These are phyloP conservation scores for Nasonia vitripennis DNA, from an alignment of 1,140 invertebrate genomes.

Conservation along the genomic window DNA sequence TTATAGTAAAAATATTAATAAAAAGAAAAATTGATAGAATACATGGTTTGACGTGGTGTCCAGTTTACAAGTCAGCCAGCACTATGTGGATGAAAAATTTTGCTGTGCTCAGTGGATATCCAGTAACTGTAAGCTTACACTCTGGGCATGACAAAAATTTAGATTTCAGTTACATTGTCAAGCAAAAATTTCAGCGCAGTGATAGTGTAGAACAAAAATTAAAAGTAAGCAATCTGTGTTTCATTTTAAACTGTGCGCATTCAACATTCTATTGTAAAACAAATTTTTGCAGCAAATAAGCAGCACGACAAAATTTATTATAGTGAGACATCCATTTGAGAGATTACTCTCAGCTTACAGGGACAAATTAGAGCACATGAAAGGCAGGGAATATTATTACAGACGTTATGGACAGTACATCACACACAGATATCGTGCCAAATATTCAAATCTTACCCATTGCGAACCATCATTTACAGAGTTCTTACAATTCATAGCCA, in stretches of 20 bases:
- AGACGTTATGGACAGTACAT: constrained; percentile 68
- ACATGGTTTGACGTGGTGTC: constrained; percentile 74
- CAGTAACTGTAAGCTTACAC: constrained; percentile 57
- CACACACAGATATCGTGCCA: constrained; percentile 70
- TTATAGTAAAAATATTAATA: background rate
- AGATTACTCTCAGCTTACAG: constrained; percentile 79
- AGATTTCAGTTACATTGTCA: constrained; percentile 59
- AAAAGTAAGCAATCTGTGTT: constrained; percentile 58
- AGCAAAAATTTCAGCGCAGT: constrained; percentile 63
- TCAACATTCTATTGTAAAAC: background rate
- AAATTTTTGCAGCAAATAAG: constrained; percentile 31
- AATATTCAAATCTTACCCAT: constrained; percentile 53
- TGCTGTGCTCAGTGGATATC: constrained; percentile 74
- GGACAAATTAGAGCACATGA: constrained; percentile 78
- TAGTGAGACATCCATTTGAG: constrained; percentile 81
- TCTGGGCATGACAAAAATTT: background rate
- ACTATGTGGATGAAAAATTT: constrained; percentile 77
- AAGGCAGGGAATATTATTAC: constrained; percentile 71
- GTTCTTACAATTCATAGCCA: constrained; percentile 80
- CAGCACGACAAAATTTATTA: constrained; percentile 63
- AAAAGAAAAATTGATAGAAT: background rate
- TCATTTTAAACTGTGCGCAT: background rate
- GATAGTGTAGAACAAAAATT: constrained; percentile 62
- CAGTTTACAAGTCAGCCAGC: constrained; percentile 77
- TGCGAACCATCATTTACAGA: constrained; percentile 81